phyloP scores from a whole-genome alignment of 2,888 invertebrate genomes.

The Linyphia triangularis region DNA sequence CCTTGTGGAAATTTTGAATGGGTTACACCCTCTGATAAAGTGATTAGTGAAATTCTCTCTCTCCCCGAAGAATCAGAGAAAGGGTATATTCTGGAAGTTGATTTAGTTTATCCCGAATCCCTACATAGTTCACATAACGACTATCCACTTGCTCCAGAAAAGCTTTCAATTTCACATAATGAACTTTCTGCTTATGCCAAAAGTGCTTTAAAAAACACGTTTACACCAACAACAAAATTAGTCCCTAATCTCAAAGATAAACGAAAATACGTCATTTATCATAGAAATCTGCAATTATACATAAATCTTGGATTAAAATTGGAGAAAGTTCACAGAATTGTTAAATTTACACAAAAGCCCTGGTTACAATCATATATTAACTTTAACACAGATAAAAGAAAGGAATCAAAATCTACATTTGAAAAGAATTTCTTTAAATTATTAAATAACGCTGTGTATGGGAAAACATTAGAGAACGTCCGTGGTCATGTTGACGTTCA shows the following conservation, averaged over 20 bases:
- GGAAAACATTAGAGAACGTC: slow-evolving; percentile 79
- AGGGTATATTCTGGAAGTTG: not conserved
- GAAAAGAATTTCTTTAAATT: slow-evolving; percentile 79
- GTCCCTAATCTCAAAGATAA: too few species aligned
- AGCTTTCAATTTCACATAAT: too few species aligned
- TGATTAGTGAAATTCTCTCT: too few species aligned
- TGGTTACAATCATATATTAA: slow-evolving; percentile 70
- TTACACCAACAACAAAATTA: too few species aligned
- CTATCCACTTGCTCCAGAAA: too few species aligned
- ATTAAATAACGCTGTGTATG: slow-evolving; percentile 79
- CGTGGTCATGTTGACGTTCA: slow-evolving; percentile 77
- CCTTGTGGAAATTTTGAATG: slow-evolving; percentile 49
- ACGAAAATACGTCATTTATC: too few species aligned
- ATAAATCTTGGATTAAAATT: not conserved
- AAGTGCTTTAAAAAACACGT: too few species aligned
- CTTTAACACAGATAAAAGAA: slow-evolving; percentile 73
- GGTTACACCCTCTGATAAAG: not conserved
- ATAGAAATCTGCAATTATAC: too few species aligned
- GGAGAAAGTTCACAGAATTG: not conserved
- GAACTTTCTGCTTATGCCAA: too few species aligned
- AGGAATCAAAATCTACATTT: slow-evolving; percentile 78
- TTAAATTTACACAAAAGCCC: not conserved
- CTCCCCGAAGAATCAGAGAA: too few species aligned
- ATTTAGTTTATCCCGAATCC: not conserved
- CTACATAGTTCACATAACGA: not conserved